These are phyloP conservation scores for Triplophysa yarkandensis DNA, from an alignment of 2,797 vertebrate genomes.

Conservation along the genomic window DNA sequence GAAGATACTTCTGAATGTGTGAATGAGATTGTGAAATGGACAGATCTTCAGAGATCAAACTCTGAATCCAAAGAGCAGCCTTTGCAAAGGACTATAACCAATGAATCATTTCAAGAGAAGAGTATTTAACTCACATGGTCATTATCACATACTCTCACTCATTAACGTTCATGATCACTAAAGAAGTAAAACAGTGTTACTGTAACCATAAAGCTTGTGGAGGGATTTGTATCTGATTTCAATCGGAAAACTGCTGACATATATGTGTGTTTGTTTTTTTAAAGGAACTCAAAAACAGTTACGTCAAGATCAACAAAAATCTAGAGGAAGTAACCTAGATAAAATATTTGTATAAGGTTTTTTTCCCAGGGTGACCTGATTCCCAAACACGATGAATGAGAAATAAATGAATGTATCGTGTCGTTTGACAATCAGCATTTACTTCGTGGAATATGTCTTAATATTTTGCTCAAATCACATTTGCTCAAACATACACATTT, in stretches of 20 bases:
- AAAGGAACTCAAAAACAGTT: slow-evolving; percentile 35
- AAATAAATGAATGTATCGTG: neutral
- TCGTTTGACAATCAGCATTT: too few species aligned
- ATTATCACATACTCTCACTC: neutral
- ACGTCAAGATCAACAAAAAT: slow-evolving; percentile 47
- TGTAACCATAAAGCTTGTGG: slow-evolving; percentile 14
- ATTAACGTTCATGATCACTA: neutral
- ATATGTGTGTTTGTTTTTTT: slow-evolving; percentile 42
- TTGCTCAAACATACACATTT: too few species aligned
- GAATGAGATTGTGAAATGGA: slow-evolving; percentile 35
- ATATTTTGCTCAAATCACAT: too few species aligned
- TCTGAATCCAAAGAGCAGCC: slow-evolving; percentile 72
- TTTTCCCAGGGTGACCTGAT: neutral
- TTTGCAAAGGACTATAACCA: slow-evolving; percentile 83
- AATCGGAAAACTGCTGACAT: neutral
- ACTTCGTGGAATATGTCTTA: too few species aligned
- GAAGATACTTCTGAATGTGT: slow-evolving; percentile 68
- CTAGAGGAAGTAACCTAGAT: slow-evolving; percentile 64
- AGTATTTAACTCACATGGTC: slow-evolving; percentile 75
- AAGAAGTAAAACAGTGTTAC: too few species aligned
- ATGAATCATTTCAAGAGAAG: slow-evolving; percentile 82
- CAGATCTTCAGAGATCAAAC: too few species aligned
- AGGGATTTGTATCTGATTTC: too few species aligned
- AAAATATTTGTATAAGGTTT: slow-evolving; percentile 42
- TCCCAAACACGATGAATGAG: slow-evolving; percentile 26